These are phyloP conservation scores for Latrodectus hesperus DNA, from an alignment of 2,888 invertebrate species.

Conservation along the genomic window DNA sequence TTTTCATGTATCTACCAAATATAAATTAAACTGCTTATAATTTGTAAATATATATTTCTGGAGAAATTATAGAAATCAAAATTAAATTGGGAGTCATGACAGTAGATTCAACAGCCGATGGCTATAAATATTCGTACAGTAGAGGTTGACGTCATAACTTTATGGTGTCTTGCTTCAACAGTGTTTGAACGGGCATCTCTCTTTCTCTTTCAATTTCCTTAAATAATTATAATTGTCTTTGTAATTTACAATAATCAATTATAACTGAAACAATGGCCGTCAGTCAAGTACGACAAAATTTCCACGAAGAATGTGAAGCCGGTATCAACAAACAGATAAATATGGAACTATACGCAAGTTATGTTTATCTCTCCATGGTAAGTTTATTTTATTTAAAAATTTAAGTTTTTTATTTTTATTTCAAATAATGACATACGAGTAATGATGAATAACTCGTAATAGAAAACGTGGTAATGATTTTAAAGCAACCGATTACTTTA, in stretches of 20 bases:
- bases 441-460: too few relatives aligned
- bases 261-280: conserved; percentile 72
- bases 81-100: neutral
- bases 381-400: conserved; percentile 70
- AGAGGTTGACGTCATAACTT: conserved; percentile 51
- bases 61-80: neutral
- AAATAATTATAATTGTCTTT: conserved; percentile 22
- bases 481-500: too few relatives aligned
- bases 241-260: neutral
- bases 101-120: conserved; percentile 24
- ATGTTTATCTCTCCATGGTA: conserved; percentile 86
- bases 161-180: conserved; percentile 72
- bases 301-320: conserved; percentile 80
- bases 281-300: conserved; percentile 79
- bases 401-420: too few relatives aligned
- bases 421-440: too few relatives aligned
- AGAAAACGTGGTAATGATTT: too few relatives aligned
- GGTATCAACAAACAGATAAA: conserved; percentile 83
- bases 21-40: too few relatives aligned
- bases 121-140: conserved; percentile 41
- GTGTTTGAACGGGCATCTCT: conserved; percentile 72
- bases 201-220: conserved; percentile 15
- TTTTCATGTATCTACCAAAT: too few relatives aligned
- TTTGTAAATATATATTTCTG: neutral
- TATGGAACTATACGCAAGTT: conserved; percentile 83